Evolutionary conservation across 2,797 vertebrate species (phyloP).

Genomic region (Schizopygopsis pylzovi): DNA sequence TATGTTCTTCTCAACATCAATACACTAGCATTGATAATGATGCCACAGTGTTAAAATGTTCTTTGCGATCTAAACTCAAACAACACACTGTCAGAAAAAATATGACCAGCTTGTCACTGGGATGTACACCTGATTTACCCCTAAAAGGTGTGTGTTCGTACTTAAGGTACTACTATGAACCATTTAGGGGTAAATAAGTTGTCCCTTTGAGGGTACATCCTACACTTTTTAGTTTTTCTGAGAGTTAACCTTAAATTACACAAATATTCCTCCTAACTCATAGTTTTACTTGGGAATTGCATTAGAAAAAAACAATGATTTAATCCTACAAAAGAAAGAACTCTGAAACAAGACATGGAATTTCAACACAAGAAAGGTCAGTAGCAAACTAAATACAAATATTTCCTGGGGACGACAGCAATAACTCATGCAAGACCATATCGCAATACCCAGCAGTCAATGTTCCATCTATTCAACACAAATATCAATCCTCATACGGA

Average conservation of each 20-base stretch:
- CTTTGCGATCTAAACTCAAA: slow-evolving; percentile 10
- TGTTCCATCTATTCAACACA: neutral
- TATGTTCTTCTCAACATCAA: slow-evolving; percentile 1
- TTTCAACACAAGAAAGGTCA: slow-evolving; percentile 3
- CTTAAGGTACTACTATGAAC: no score
- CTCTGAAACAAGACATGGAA: neutral
- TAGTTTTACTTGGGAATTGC: slow-evolving; percentile 22
- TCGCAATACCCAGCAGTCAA: neutral
- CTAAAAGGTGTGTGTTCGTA: no score
- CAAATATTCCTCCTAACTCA: neutral
- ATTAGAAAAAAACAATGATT: slow-evolving; percentile 5
- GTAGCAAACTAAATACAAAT: neutral
- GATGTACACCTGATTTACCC: neutral
- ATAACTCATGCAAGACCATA: neutral
- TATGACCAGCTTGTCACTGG: neutral
- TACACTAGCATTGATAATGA: neutral
- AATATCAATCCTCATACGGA: neutral
- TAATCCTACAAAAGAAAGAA: neutral
- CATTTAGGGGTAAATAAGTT: neutral
- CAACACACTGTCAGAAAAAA: neutral
- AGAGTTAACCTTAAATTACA: neutral
- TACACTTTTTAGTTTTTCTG: neutral
- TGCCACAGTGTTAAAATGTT: slow-evolving; percentile 20
- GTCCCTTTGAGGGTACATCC: neutral
- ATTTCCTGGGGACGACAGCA: neutral